Evolutionary conservation across 1,140 invertebrate genomes (phyloP).

Genomic region (Tetramorium parvispinum): DNA sequence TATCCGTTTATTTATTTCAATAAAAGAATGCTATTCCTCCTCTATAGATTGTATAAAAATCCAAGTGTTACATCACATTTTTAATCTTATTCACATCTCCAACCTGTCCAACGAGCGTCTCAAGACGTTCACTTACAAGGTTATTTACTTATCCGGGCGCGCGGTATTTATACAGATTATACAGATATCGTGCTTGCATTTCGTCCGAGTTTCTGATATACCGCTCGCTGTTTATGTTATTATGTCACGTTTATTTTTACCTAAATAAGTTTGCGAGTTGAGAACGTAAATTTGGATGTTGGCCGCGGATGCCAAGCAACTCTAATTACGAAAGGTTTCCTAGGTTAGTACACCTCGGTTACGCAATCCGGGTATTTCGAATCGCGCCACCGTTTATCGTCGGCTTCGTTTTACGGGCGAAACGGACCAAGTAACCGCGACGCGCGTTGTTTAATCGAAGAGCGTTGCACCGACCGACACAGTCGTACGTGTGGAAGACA

Average conservation of each 20-base stretch:
- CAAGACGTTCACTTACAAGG: no score
- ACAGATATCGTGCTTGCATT: neutral
- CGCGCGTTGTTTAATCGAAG: constrained; percentile 58
- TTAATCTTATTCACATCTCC: no score
- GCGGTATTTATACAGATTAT: no score
- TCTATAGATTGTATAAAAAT: no score
- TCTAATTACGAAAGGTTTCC: constrained; percentile 30
- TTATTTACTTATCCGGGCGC: neutral
- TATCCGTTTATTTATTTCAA: no score
- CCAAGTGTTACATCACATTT: no score
- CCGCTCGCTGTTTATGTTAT: neutral
- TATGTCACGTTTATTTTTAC: constrained; percentile 27
- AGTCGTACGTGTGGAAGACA: neutral
- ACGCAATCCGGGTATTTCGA: constrained; percentile 45
- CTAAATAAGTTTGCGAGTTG: neutral
- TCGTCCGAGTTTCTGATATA: neutral
- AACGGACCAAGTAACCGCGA: constrained; percentile 21
- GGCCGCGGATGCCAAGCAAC: constrained; percentile 13
- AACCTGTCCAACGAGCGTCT: no score
- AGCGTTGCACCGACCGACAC: constrained; percentile 28
- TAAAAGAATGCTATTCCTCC: no score
- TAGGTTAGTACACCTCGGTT: constrained; percentile 34
- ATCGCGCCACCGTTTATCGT: constrained; percentile 4
- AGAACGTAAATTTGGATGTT: constrained; percentile 6
- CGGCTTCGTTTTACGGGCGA: constrained; percentile 21